A percentile compares a stretch with the other conserved stretches of the same genome.
Evolutionary conservation across 1,140 invertebrate species (phyloP).

Genomic region (Drosophila punjabiensis): DNA sequence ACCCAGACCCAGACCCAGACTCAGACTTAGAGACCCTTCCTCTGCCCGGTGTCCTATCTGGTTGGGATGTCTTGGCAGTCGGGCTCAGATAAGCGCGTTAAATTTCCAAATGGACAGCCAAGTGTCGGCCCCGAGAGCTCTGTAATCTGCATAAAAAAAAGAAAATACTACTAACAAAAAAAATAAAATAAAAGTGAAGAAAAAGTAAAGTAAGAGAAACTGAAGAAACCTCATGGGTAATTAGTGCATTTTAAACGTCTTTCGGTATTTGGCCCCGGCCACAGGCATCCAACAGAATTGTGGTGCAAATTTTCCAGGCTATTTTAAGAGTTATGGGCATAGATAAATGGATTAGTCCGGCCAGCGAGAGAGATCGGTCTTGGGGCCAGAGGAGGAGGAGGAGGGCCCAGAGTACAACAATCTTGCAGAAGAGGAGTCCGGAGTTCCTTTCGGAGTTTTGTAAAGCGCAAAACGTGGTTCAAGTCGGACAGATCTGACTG

Average conservation of each 20-base stretch:
- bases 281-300: constrained; percentile 44
- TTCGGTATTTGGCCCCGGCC: constrained; percentile 68
- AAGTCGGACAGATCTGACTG: constrained; percentile 80
- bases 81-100: constrained; percentile 77
- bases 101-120: constrained; percentile 82
- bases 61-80: constrained; percentile 61
- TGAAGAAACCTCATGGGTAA: constrained; percentile 78
- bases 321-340: constrained; percentile 85
- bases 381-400: constrained; percentile 3
- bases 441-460: constrained; percentile 10
- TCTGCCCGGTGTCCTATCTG: constrained; percentile 35
- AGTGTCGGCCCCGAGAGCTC: constrained; percentile 65
- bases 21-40: not conserved
- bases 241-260: constrained; percentile 84
- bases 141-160: constrained; percentile 75
- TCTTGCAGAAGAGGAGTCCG: constrained; percentile 24
- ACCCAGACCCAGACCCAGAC: not conserved
- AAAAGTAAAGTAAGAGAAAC: constrained; percentile 23
- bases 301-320: constrained; percentile 74
- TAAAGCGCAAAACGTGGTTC: constrained; percentile 81
- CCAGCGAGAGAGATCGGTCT: constrained; percentile 5
- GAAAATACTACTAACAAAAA: constrained; percentile 27
- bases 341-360: constrained; percentile 82
- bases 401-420: constrained; percentile 29
- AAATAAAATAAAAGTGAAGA: constrained; percentile 30